Evolutionary conservation across 2,888 invertebrate species (phyloP), one percentile per base, ranked within the genome.

Genomic region (Polia nebulosa): DNA sequence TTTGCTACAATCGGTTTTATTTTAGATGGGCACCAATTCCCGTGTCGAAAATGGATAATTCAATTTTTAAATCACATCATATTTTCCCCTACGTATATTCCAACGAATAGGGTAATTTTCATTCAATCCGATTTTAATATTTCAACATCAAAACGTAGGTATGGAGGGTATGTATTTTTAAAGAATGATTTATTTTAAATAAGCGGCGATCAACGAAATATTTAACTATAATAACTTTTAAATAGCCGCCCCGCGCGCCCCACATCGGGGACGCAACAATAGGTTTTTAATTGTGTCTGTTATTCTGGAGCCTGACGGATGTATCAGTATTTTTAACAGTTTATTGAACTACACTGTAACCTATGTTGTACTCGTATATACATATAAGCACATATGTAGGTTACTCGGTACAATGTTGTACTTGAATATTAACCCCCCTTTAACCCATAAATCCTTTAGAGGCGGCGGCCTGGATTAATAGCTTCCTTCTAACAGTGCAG

Each of bases 1-100:
- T 92, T 92, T 88, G 85, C 89, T 87, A 86, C 86, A 90, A 92
- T 90, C 85, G 87, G 81, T 90, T 91, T 91, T 91, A 92, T 91
- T 91, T 91, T 91, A 92, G 90, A 89, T 87, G 81, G 85, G 84
- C 85, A 87, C 85, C 86, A 83, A 72, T 83, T 78, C 78, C 80
- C 80, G 83, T 84, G 84, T 85, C 81, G 83, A 83, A 84, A 85
- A 85, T 78, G 76, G 79, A 81, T 89, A 88, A 90, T 89, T 87
- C 80, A 84, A 86, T 88, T 89, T 87, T 84, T 80, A 79, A 86
- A 86, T 83, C 82, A 78, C 73, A 74, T 78, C 79, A 72, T 76
- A 66, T 64, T 70, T 82, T 65, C 20, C 60, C 57, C 29, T 61
- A 49, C 60, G 44, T 68, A 55, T 83, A 57, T 70, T 59, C 25